Conservation (phyloP, 2,113 vertebrate species). For the Laterallus jamaicensis region DNA sequence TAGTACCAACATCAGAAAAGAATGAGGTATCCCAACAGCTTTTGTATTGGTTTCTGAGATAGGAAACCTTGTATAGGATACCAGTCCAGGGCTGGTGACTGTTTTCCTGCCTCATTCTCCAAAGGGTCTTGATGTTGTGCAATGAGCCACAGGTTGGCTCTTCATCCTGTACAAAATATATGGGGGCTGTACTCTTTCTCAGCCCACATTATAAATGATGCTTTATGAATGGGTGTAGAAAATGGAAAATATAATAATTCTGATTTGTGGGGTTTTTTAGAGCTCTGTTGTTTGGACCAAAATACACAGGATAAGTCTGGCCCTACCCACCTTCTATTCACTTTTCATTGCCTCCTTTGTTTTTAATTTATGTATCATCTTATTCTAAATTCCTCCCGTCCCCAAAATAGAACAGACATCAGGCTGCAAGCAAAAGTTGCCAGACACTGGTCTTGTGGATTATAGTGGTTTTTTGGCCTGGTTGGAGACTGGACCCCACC, state of each 20-base stretch:
- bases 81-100: background rate
- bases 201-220: background rate
- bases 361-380: conserved; percentile 50
- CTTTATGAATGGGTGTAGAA: background rate
- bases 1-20: background rate
- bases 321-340: conserved; percentile 62
- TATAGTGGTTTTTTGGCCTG: conserved; percentile 73
- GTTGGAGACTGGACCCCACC: conserved; percentile 71
- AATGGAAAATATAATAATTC: conserved; percentile 21
- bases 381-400: conserved; percentile 60
- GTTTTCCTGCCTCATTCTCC: background rate
- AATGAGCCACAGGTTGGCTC: background rate
- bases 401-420: conserved; percentile 76
- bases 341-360: conserved; percentile 60
- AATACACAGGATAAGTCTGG: conserved; percentile 48
- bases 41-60: background rate
- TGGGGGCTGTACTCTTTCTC: background rate
- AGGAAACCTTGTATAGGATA: background rate
- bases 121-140: background rate
- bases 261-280: background rate
- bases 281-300: conserved; percentile 30
- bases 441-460: conserved; percentile 72
- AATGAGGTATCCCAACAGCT: background rate
- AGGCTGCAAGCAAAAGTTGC: conserved; percentile 72
- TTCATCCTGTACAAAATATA: background rate